Conservation (phyloP, 2,113 vertebrate genomes). For the Cyphomyrus discorhynchus region DNA sequence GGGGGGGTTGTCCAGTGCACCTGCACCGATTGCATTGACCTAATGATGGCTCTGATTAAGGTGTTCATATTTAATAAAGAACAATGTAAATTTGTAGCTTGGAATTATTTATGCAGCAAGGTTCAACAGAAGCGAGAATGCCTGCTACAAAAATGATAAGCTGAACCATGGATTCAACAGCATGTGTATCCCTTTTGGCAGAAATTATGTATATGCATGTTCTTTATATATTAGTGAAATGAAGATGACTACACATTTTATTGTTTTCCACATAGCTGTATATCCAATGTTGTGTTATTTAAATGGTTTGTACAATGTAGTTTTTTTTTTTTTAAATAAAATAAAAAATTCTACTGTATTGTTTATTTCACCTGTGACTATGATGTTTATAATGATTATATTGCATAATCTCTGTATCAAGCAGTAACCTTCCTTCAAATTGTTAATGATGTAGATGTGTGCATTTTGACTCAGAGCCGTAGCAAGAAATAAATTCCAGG, state of each 20-base stretch:
- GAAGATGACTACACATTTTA: neutral
- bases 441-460: neutral
- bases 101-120: neutral
- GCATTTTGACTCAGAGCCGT: neutral
- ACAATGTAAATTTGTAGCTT: neutral
- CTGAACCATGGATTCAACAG: neutral
- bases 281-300: neutral
- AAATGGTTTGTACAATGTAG: neutral
- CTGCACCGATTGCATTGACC: neutral
- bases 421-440: neutral
- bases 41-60: neutral
- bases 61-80: neutral
- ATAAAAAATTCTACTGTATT: neutral
- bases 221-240: neutral
- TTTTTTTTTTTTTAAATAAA: neutral
- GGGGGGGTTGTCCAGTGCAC: neutral
- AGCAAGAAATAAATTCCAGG: neutral
- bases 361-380: neutral
- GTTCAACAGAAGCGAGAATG: neutral
- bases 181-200: neutral
- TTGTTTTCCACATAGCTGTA: neutral
- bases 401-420: neutral
- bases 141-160: neutral
- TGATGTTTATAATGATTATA: neutral
- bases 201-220: neutral